Evolutionary conservation across 53 echinoderm and acorn worm species (phyloP).

Genomic region (Patiria pectinifera): DNA sequence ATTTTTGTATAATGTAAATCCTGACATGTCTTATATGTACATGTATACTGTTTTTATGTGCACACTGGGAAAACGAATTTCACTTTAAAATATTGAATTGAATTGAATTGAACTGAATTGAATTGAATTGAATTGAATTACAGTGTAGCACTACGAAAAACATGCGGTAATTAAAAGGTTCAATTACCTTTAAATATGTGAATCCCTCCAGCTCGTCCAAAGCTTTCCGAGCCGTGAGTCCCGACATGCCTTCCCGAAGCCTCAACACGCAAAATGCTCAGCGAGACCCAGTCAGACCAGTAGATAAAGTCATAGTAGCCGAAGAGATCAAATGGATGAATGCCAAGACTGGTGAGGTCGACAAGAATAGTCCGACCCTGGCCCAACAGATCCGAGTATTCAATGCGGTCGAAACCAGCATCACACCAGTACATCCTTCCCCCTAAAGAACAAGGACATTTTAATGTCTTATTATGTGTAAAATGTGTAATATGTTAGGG

Average conservation of each 20-base stretch:
- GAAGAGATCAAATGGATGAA: conserved; percentile 35
- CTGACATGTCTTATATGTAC: too few relatives aligned
- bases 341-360: background rate
- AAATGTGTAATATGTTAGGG: too few relatives aligned
- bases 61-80: too few relatives aligned
- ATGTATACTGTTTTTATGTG: too few relatives aligned
- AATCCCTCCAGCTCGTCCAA: conserved; percentile 3
- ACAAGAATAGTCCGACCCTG: conserved; percentile 39
- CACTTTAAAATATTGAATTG: too few relatives aligned
- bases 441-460: background rate
- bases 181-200: conserved; percentile 33
- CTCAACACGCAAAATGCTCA: background rate
- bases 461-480: too few relatives aligned
- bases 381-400: conserved; percentile 51
- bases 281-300: conserved; percentile 21
- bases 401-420: conserved; percentile 61
- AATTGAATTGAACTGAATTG: too few relatives aligned
- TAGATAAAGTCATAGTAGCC: conserved; percentile 14
- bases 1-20: too few relatives aligned
- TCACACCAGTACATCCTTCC: conserved; percentile 69
- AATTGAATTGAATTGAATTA: too few relatives aligned
- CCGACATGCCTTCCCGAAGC: too few relatives aligned
- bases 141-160: too few relatives aligned
- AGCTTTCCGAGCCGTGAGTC: background rate
- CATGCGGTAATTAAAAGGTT: background rate